Percentiles rank a stretch among this genome's conserved stretches.
phyloP scores from a whole-genome alignment of 2,888 invertebrate species.

The Azorinus chamasolen region DNA sequence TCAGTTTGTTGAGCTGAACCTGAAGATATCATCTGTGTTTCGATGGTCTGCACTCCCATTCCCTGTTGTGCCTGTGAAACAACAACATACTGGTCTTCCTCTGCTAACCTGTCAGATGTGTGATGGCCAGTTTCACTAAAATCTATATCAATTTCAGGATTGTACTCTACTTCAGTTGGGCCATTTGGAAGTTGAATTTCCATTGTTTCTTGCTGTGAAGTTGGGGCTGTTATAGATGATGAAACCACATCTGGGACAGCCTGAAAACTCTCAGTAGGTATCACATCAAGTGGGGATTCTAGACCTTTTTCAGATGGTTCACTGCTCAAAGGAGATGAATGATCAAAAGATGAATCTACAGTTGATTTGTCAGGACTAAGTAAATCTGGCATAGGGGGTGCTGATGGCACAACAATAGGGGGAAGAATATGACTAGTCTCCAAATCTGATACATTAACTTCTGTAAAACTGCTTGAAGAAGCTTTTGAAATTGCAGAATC shows the following conservation, averaged over 20 bases:
- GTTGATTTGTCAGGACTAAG: conserved; percentile 66
- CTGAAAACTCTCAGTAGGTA: conserved; percentile 19
- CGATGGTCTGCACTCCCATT: conserved; percentile 22
- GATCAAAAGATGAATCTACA: conserved; percentile 78
- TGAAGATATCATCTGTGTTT: conserved; percentile 13
- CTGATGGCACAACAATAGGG: conserved; percentile 35
- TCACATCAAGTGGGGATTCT: conserved; percentile 65
- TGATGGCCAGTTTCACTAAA: conserved; percentile 41
- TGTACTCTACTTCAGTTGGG: conserved; percentile 88
- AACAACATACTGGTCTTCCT: conserved; percentile 27
- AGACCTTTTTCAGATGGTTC: conserved; percentile 77
- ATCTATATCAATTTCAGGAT: conserved; percentile 85
- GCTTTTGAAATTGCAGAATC: conserved; percentile 19
- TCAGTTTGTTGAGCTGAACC: conserved; percentile 62
- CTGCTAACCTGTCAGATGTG: conserved; percentile 10
- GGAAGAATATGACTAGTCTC: conserved; percentile 18
- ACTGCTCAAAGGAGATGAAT: conserved; percentile 79
- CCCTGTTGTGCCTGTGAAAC: conserved; percentile 31
- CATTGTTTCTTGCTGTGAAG: conserved; percentile 20
- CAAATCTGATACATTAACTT: conserved; percentile 44
- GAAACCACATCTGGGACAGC: conserved; percentile 40
- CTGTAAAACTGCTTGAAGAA: conserved; percentile 56
- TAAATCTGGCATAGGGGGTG: conserved; percentile 53
- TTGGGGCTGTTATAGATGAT: conserved; percentile 25
- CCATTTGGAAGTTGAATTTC: conserved; percentile 85